Evolutionary conservation across 2,888 invertebrate genomes (phyloP), one percentile per base, ranked within the genome.

Genomic region (Epinotia ramella): DNA sequence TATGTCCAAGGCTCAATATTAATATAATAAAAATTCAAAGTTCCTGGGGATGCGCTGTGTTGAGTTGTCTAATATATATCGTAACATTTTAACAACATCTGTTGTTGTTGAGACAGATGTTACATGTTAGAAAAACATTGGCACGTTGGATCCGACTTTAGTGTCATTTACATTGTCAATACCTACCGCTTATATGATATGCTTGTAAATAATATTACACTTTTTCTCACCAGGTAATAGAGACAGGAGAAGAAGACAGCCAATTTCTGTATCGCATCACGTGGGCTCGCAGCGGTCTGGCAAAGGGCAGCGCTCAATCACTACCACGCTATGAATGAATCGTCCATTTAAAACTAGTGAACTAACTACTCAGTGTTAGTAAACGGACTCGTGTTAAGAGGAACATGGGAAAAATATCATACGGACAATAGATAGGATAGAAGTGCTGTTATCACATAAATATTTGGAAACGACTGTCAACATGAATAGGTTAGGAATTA

Each of bases 181-280:
- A 3, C n/a, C 9, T 7, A n/a, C 16, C n/a, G 16, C 33, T 9
- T n/a, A 62, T 40, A 33, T 12, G 6, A 63, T 12, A 20, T 63
- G 13, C 18, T 44, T 20, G 20, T 63, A 33, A n/a, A 20, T 16
- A 18, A 40, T 20, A 2, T 6, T 53, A 76, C 60, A 40, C 7
- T 75, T 78, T 66, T 77, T 70, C 60, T 64, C 60, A 13, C 0
- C 85, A 95, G 95, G 94, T 95, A 80, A 94, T 95, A 84, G 95
- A 95, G 88, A 95, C 95, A 80, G 95, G 95, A 82, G 95, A 95
- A 87, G 95, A 95, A 88, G 95, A 95, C 88, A 95, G 95, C 88
- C 95, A 95, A 81, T 96, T 96, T 89, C 93, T 95, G 73, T 95
- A 95, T 87, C 93, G 95, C 81, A 95, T 96, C 82, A 95, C 95